These are phyloP conservation scores for Gonocerus acuteangulatus DNA, from an alignment of 2,888 invertebrate genomes.

Conservation along the genomic window DNA sequence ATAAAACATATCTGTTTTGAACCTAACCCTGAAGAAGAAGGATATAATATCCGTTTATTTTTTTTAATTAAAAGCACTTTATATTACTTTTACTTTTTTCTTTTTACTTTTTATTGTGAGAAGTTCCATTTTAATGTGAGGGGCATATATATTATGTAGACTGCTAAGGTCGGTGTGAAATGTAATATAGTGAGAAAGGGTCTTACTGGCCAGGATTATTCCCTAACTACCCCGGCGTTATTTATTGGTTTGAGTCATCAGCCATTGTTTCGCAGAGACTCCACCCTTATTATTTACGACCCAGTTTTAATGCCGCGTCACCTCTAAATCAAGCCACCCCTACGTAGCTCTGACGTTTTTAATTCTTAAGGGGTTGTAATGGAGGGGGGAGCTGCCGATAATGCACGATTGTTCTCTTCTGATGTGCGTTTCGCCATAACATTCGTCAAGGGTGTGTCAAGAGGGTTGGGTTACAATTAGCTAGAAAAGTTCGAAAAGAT, in stretches of 20 bases:
- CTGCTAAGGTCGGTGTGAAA: neutral
- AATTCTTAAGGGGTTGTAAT: constrained; percentile 34
- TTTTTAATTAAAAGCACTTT: constrained; percentile 32
- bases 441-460: too few species aligned
- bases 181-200: constrained; percentile 22
- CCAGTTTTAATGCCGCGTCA: constrained; percentile 37
- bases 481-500: too few species aligned
- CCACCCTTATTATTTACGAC: constrained; percentile 34
- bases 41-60: too few species aligned
- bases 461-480: too few species aligned
- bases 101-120: constrained; percentile 26
- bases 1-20: too few species aligned
- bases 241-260: constrained; percentile 36
- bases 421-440: too few species aligned
- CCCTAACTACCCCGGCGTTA: constrained; percentile 26
- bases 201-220: constrained; percentile 36
- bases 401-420: too few species aligned
- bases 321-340: constrained; percentile 33
- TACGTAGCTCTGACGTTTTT: constrained; percentile 31
- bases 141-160: constrained; percentile 6
- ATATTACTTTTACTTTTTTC: neutral
- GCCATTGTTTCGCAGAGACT: constrained; percentile 30
- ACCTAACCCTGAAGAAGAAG: too few species aligned
- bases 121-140: constrained; percentile 30
- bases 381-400: too few species aligned